Conservation (phyloP, 2,888 invertebrate genomes). For the Cheilosia soror region DNA sequence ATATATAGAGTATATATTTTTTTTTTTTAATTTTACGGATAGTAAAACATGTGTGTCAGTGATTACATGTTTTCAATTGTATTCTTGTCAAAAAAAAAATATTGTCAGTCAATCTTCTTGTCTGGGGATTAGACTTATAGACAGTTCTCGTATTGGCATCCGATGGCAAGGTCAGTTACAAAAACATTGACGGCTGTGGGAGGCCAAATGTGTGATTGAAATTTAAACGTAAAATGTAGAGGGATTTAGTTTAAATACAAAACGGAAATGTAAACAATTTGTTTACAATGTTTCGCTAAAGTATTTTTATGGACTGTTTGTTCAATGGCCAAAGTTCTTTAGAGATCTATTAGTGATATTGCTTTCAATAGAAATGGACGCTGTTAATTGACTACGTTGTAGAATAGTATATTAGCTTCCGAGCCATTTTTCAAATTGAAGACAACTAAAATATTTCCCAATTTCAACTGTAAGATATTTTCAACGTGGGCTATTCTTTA, state of each 20-base stretch:
- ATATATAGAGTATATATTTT: slow-evolving; percentile 17
- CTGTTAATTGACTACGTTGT: no score
- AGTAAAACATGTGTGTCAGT: slow-evolving; percentile 53
- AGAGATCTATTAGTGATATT: slow-evolving; percentile 13
- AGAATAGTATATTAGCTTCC: no score
- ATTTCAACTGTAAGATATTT: no score
- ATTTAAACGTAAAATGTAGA: slow-evolving; percentile 7
- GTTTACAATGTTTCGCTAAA: slow-evolving; percentile 48
- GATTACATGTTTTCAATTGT: slow-evolving; percentile 16
- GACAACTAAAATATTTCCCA: no score
- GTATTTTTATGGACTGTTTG: slow-evolving; percentile 54
- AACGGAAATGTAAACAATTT: slow-evolving; percentile 17
- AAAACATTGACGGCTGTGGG: slow-evolving; percentile 20
- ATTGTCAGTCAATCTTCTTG: slow-evolving; percentile 63
- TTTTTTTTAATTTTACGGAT: slow-evolving; percentile 48
- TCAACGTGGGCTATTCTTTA: no score
- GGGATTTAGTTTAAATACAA: slow-evolving; percentile 18
- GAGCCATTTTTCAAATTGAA: no score
- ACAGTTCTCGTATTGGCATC: slow-evolving; percentile 28
- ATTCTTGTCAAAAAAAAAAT: slow-evolving; percentile 44
- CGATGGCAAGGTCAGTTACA: slow-evolving; percentile 66
- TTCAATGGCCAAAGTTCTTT: slow-evolving; percentile 58
- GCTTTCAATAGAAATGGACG: slow-evolving; percentile 20
- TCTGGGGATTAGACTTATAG: slow-evolving; percentile 28
- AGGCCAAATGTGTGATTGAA: slow-evolving; percentile 27